A percentile compares a stretch with the other conserved stretches of the same genome.
Conservation (phyloP, 2,888 invertebrate genomes). For the Darwinula stevensoni region DNA sequence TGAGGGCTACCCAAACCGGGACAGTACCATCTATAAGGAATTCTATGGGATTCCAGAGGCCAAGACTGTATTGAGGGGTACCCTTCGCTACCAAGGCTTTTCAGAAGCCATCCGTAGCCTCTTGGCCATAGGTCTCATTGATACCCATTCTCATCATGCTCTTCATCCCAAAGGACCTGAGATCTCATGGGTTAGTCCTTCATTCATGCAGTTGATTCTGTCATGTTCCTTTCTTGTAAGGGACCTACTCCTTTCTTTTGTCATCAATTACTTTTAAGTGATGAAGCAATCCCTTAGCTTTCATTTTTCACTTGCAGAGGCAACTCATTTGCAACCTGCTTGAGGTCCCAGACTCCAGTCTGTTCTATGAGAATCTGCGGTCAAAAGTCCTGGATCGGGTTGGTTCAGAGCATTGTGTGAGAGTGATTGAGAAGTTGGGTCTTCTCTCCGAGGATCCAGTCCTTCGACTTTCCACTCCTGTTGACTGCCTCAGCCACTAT, state of each 20-base stretch:
- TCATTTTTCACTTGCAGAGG: too few species aligned
- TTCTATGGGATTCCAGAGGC: slow-evolving; percentile 65
- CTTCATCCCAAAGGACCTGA: slow-evolving; percentile 75
- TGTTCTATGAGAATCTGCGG: slow-evolving; percentile 31
- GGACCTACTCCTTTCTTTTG: too few species aligned
- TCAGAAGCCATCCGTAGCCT: slow-evolving; percentile 59
- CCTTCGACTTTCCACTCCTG: slow-evolving; percentile 49
- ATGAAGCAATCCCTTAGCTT: too few species aligned
- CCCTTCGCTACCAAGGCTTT: slow-evolving; percentile 73
- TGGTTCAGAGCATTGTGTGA: slow-evolving; percentile 17
- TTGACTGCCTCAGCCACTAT: slow-evolving; percentile 76
- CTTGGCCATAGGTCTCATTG: slow-evolving; percentile 59
- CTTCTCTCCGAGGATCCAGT: slow-evolving; percentile 52
- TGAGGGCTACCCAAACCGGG: slow-evolving; percentile 88
- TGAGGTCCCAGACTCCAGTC: too few species aligned
- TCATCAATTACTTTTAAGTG: too few species aligned
- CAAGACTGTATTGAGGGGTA: slow-evolving; percentile 68
- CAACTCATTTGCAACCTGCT: too few species aligned
- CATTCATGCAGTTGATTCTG: too few species aligned
- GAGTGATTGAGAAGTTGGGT: slow-evolving; percentile 52
- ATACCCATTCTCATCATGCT: slow-evolving; percentile 50
- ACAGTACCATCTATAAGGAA: slow-evolving; percentile 60
- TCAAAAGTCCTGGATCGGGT: slow-evolving; percentile 49
- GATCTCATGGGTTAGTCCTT: slow-evolving; percentile 52
- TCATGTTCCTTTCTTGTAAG: too few species aligned